phyloP scores from a whole-genome alignment of 23 tunicate species.

The Botrylloides violaceus region DNA sequence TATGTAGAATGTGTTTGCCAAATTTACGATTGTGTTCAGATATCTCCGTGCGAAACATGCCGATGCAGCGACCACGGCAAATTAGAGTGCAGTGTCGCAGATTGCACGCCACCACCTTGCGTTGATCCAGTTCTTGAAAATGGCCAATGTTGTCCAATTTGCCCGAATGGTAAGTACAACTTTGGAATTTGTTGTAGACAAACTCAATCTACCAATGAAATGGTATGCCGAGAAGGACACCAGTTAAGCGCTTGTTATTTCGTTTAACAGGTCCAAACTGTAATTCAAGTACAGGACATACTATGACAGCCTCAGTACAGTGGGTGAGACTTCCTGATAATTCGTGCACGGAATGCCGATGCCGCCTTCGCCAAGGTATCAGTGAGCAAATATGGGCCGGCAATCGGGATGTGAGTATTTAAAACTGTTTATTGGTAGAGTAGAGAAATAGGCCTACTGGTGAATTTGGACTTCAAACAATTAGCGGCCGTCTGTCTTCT shows the following conservation, averaged over 20 bases:
- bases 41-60: conserved; percentile 33
- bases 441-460: no score
- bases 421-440: no score
- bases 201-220: no score
- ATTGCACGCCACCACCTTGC: conserved; percentile 44
- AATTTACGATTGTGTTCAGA: no score
- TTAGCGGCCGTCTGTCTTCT: no score
- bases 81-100: conserved; percentile 43
- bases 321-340: conserved; percentile 1
- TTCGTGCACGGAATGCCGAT: conserved; percentile 9
- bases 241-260: no score
- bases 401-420: conserved; percentile 14
- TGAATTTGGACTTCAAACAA: no score
- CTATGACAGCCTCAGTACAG: not conserved
- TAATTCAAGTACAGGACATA: not conserved
- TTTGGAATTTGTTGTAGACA: no score
- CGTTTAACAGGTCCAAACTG: conserved; percentile 13
- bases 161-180: conserved; percentile 30
- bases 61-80: conserved; percentile 38
- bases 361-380: not conserved
- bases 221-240: no score
- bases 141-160: conserved; percentile 40
- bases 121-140: conserved; percentile 20
- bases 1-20: no score
- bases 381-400: conserved; percentile 23